Base-by-base conservation (phyloP, 2,888 invertebrate genomes). In the Trachelus stipa region DNA sequence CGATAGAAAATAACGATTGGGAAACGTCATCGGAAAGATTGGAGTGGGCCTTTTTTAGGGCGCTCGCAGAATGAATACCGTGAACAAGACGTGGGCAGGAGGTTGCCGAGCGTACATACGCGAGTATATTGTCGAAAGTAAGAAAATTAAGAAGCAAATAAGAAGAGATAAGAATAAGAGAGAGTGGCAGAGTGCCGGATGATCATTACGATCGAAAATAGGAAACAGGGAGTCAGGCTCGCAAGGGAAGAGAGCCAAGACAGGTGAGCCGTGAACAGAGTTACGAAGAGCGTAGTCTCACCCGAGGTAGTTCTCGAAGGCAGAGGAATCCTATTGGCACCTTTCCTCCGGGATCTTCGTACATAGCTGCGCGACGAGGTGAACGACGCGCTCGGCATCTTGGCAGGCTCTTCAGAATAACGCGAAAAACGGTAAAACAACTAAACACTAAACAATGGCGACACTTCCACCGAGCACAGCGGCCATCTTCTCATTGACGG, bases 371-470 rank as follows among this genome's bases (percentile, higher is more conserved):
- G 95, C 93, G 97, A 96, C 93, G 97, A 96, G 92, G 97, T 96
- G 93, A 97, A 97, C 92, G 97, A 97, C 94, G 97, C 97, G 95
- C 97, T 97, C 94, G 97, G 97, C 97, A 97, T 97, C 93, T 95
- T 96, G 93, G 92, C 92, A 80, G 76, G 77, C 68, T 71, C 31
- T 31, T 78, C 74, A 35, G n/a, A 34, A 35, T 56, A 75, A 33
- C 69, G 75, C 73, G 73, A 76, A 77, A 79, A 80, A 80, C 81
- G 81, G 80, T 82, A 83, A 88, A 86, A 87, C 82, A 89, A 90
- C 87, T 89, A 91, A 89, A 89, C 89, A 90, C 94, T 95, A 95
- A 95, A 96, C 95, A 96, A 96, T 96, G 95, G 94, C 95, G 94
- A 95, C 94, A 95, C 94, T 94, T 94, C 94, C 94, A 95, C 94